Base-by-base conservation (phyloP, 2,888 invertebrate genomes). In the Alsophila aescularia region DNA sequence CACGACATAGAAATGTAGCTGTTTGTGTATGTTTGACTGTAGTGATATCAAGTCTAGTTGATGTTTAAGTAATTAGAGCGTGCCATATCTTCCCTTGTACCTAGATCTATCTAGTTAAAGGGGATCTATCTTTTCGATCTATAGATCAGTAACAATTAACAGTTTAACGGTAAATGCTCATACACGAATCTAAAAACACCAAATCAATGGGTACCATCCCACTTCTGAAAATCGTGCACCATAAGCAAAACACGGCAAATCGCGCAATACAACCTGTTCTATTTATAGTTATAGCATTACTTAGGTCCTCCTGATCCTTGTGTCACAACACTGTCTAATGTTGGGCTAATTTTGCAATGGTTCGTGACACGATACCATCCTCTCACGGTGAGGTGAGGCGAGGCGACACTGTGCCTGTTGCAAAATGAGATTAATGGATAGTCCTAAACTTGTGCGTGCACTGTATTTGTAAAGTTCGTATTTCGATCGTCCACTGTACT, bases 221-320 rank as follows among this genome's bases (percentile, higher is more conserved):
- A 51, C 29, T 44, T 54, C 54, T 52, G 29, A 56, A 56, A 51
- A 52, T 61, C 64, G 64, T 64, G 64, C 60, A 34, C 49, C 52
- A 52, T 58, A 35, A 40, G 45, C 45, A 24, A 37, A 52, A 10
- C 24, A 32, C 24, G 37, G 31, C 18, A 18, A 29, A 18, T 41
- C 36, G 35, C 27, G 57, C 41, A 52, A 42, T 24, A 24, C 24
- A 7, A 8, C 24, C 8, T 24, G 24, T 24, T 24, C 24, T 24
- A 8, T n/a, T n/a, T n/a, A n/a, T n/a, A n/a, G n/a, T n/a, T n/a
- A n/a, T 24, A 8, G 24, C 24, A 24, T 7, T 32, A 18, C 27
- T n/a, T 15, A 2, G 7, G n/a, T 31, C 40, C 34, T 31, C 27
- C 16, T 3, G 36, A 51, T 47, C 50, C 43, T 40, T 24, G 43